Evolutionary conservation across 2,797 vertebrate genomes (phyloP).

Genomic region (Coregonus ussuriensis): DNA sequence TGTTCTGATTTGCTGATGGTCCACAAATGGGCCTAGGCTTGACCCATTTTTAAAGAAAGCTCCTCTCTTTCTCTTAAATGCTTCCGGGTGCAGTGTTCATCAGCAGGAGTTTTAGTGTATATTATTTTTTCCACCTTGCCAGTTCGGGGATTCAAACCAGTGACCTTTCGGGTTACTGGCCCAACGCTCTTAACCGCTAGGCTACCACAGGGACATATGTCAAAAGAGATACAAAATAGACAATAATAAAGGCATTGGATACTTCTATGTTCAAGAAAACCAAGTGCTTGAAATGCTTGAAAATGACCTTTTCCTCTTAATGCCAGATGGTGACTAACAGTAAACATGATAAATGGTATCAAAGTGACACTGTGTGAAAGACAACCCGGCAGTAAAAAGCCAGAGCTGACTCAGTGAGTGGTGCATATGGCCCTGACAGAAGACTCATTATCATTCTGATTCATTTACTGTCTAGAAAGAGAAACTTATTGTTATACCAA

Average conservation of each 20-base stretch:
- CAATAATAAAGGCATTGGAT: not conserved
- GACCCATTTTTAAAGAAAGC: not conserved
- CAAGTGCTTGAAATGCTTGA: slow-evolving; percentile 10
- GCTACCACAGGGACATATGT: not conserved
- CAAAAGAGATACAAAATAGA: not conserved
- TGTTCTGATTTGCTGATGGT: not conserved
- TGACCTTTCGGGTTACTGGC: too few species aligned
- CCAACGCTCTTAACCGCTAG: not conserved
- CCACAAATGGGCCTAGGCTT: not conserved
- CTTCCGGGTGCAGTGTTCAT: not conserved
- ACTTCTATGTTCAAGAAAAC: slow-evolving; percentile 4
- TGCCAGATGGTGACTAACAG: slow-evolving; percentile 7
- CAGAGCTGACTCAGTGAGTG: not conserved
- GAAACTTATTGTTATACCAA: not conserved
- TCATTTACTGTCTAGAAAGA: not conserved
- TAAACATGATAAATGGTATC: not conserved
- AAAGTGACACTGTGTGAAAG: slow-evolving; percentile 9
- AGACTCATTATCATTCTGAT: not conserved
- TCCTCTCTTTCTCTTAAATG: not conserved
- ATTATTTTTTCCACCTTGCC: too few species aligned
- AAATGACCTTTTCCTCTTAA: slow-evolving; percentile 10
- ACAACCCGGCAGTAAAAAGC: not conserved
- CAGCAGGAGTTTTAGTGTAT: not conserved
- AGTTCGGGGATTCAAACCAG: too few species aligned
- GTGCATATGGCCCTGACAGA: not conserved